Percentiles rank a stretch among this genome's conserved stretches.
phyloP scores from a whole-genome alignment of 2,888 invertebrate genomes.

The Watsonalla binaria region DNA sequence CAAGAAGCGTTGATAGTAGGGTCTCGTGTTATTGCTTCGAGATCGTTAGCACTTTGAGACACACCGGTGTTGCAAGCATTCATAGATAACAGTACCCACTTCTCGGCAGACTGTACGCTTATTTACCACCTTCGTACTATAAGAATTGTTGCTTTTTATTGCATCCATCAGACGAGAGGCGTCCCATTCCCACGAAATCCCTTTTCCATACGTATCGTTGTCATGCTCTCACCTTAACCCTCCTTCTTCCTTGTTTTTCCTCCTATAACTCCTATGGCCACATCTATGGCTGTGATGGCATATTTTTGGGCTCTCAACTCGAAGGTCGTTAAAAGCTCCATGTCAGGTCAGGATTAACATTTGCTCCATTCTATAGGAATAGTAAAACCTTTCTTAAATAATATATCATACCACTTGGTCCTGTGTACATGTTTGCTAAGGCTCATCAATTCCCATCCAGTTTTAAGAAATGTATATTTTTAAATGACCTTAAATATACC shows the following conservation, averaged over 20 bases:
- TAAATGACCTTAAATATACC: background rate
- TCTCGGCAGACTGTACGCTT: too few relatives aligned
- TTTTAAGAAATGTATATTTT: too few relatives aligned
- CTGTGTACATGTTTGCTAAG: background rate
- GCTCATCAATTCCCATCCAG: too few relatives aligned
- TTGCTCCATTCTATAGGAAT: background rate
- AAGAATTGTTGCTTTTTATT: too few relatives aligned
- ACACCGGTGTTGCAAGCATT: too few relatives aligned
- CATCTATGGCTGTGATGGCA: constrained; percentile 13
- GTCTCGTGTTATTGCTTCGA: too few relatives aligned
- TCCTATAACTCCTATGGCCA: constrained; percentile 8
- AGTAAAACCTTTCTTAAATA: too few relatives aligned
- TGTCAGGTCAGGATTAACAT: background rate
- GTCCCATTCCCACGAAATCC: background rate
- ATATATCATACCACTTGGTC: background rate
- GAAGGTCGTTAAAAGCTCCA: constrained; percentile 8
- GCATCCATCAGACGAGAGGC: background rate
- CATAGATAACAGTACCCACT: too few relatives aligned
- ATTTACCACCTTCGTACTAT: too few relatives aligned
- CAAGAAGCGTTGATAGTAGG: too few relatives aligned
- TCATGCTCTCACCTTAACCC: background rate
- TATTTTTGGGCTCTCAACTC: constrained; percentile 19
- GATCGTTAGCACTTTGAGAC: too few relatives aligned
- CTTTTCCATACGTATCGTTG: background rate
- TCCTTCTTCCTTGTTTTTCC: background rate